Base-by-base conservation (phyloP, 2,797 vertebrate genomes). In the Macroramphosus scolopax region DNA sequence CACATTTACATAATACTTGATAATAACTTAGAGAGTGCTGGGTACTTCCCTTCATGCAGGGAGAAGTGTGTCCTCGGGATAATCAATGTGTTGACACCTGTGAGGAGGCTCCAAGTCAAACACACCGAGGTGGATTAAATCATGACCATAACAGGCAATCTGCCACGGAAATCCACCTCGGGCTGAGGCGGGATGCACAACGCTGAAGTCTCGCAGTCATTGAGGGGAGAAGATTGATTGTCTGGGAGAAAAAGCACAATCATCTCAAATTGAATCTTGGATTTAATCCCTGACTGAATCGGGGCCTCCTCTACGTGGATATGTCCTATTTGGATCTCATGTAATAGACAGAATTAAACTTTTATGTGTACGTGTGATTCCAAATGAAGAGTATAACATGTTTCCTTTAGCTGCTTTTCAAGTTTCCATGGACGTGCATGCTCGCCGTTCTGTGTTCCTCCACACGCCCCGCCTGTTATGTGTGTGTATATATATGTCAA, bases 111-210 rank as follows among this genome's bases (percentile, higher is more conserved):
- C 64, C 69, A 71, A 79, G 57, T 53, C 48, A 68, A 72, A 78
- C 68, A 73, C 57, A 48, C 47, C 3, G 13, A 17, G 28, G 42
- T 17, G 65, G 64, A 81, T 73, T 71, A 63, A 69, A 76, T 75
- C 57, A 70, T 74, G 77, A 70, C 75, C 74, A 81, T 79, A 66
- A 75, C 60, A 71, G 77, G 78, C 71, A 63, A 70, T 75, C 24
- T 68, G 60, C 43, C 43, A 46, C 60, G 55, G 34, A 68, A 82
- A 77, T 82, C 64, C 56, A 56, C 63, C 65, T 57, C 1, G 44
- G 36, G 24, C 26, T 36, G 59, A 51, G 34, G 63, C 61, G 70
- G 71, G 50, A 57, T 7, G 47, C 10, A 0, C 61, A 67, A 51
- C 8, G 16, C 53, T 66, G 47, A 55, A 52, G 62, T 72, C 63